Conservation (phyloP, 2,113 vertebrate genomes). For the Anhinga rufa region DNA sequence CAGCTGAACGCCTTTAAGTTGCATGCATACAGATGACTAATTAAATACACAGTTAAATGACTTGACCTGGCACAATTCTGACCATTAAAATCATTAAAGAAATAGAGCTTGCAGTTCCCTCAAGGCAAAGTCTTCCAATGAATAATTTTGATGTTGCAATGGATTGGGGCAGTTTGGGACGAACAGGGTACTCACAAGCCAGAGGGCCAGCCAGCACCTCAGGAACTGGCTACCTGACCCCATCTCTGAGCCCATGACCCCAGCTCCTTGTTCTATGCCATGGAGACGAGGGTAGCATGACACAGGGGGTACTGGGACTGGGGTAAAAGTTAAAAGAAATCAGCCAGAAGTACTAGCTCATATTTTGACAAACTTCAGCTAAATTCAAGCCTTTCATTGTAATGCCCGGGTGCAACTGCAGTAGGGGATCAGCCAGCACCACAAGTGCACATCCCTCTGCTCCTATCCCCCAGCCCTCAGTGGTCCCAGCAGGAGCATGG, state of each 20-base stretch:
- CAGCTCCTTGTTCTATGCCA: background rate
- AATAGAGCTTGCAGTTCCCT: conserved; percentile 63
- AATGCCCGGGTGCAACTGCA: background rate
- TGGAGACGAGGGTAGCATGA: background rate
- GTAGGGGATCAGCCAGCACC: background rate
- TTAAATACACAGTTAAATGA: conserved; percentile 76
- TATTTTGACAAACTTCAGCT: conserved; percentile 37
- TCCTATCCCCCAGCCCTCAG: fast-evolving
- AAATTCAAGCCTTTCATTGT: background rate
- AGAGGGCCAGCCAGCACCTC: background rate
- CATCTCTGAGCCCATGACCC: background rate
- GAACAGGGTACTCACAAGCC: background rate
- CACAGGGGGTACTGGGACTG: background rate
- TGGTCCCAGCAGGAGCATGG: background rate
- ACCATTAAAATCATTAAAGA: conserved; percentile 71
- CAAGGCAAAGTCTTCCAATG: conserved; percentile 57
- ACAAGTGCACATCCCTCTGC: background rate
- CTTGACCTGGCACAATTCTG: conserved; percentile 73
- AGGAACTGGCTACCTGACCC: background rate
- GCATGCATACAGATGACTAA: conserved; percentile 78
- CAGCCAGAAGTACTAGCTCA: background rate
- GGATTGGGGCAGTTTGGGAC: background rate
- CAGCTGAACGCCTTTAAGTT: conserved; percentile 77
- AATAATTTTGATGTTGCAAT: conserved; percentile 23
- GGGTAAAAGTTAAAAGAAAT: background rate